Evolutionary conservation across 1,140 invertebrate species (phyloP).

Genomic region (Leptoteleia sp.): DNA sequence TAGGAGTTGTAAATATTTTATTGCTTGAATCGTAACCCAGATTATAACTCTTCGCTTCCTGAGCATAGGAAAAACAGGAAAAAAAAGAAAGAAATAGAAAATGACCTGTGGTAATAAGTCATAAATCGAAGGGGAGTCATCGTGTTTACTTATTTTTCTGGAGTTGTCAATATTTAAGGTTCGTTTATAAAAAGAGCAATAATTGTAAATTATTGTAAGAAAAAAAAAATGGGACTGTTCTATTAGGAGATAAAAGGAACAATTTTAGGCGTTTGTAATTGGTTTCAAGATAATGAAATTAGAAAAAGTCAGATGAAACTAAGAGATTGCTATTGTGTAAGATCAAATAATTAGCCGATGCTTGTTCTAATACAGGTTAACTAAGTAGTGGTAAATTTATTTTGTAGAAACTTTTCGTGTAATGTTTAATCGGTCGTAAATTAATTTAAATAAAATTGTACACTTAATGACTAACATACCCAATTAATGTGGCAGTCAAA

Average conservation of each 20-base stretch:
- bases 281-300: constrained; percentile 52
- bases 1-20: constrained; percentile 13
- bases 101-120: too few species aligned
- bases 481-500: too few species aligned
- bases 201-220: constrained; percentile 25
- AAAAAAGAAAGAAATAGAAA: too few species aligned
- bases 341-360: constrained; percentile 33
- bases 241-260: constrained; percentile 45
- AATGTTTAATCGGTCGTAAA: too few species aligned
- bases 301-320: constrained; percentile 39
- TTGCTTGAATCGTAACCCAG: constrained; percentile 11
- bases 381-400: too few species aligned
- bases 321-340: constrained; percentile 21
- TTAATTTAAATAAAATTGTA: too few species aligned
- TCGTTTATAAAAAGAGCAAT: background rate
- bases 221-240: constrained; percentile 27
- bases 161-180: constrained; percentile 26
- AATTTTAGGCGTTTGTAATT: constrained; percentile 48
- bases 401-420: background rate
- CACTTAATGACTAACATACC: too few species aligned
- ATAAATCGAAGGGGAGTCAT: constrained; percentile 16
- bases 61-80: constrained; percentile 1
- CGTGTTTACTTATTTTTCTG: constrained; percentile 36
- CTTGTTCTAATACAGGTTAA: constrained; percentile 16
- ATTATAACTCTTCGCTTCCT: constrained; percentile 5